Base-by-base conservation (phyloP, 2,888 invertebrate species). In the Brachylomia viminalis region DNA sequence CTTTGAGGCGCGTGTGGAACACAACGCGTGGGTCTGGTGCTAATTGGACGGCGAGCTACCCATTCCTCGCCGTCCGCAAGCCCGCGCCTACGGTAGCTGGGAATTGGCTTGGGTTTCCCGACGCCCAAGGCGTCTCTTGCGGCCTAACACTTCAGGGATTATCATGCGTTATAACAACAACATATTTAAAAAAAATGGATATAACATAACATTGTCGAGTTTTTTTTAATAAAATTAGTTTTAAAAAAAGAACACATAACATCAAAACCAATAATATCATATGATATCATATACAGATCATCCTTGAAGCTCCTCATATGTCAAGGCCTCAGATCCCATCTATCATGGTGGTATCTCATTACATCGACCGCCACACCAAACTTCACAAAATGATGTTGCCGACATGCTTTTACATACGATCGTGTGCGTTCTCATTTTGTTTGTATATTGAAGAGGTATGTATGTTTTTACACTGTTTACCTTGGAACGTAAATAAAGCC, bases 301-400 rank as follows among this genome's bases (percentile, higher is more conserved):
- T 54, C 69, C 78, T 82, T 86, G 58, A 68, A 70, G n/a, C 64
- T 68, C 23, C 61, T 67, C 42, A 84, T 77, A 77, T 80, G 67
- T 69, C 80, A 86, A 85, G 80, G 85, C 42, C 68, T 23, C 27
- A 27, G 27, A 49, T 72, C 20, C 64, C 79, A 85, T 83, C 70
- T 80, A 85, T 87, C 85, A 83, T 67, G 58, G 65, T 64, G 70
- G 68, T 79, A 78, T 86, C 71, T 81, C 74, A 82, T 80, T 80
- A 79, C 78, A 74, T 80, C 74, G 77, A 80, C 68, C 52, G 72
- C 72, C 45, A 38, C 67, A 66, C 62, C 72, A 80, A 81, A 80
- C 72, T 77, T 80, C 47, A 65, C 49, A 62, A 72, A 73, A 80
- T 75, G 61, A 72, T 72, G 65, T 67, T 58, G 11, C n/a, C 13